Base-by-base conservation (phyloP, 2,888 invertebrate genomes). In the Cryptocephalus primarius region DNA sequence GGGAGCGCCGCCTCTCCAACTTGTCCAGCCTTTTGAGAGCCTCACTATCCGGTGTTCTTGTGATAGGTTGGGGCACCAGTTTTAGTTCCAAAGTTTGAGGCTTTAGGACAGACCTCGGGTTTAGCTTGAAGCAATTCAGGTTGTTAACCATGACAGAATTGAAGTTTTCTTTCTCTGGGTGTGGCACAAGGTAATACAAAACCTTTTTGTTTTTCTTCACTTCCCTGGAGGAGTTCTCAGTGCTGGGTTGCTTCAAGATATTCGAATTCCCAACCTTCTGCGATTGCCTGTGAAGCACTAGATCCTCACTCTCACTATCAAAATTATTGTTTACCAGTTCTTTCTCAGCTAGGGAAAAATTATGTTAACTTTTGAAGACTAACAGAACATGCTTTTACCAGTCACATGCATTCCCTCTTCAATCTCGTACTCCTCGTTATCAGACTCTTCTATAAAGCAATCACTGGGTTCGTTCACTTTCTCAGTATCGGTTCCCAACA, bases 81-180 rank as follows among this genome's bases (percentile, higher is more conserved):
- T 8, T 11, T 8, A 33, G 31, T 33, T 11, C 9, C n/a, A 14
- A 22, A 9, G 39, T 8, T 39, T 22, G 22, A n/a, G 39, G 36
- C 12, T 66, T 66, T 42, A 69, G 55, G n/a, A 68, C 55, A 48
- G 67, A 68, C 43, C 68, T 56, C 1, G 67, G 64, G 54, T 66
- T 67, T 2, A 60, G 50, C 46, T 58, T 60, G 10, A 47, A 36
- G 36, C 3, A 4, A 4, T 12, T 36, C 4, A 12, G 6, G 36
- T 11, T 12, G 11, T 11, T 36, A 6, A 12, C 12, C n/a, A 12
- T 12, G 32, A 57, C 41, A 12, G 61, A 52, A 45, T 60, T 60
- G 4, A 67, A 57, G 52, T 68, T 68, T 55, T 68, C 68, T 48
- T 68, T 68, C 50, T 68, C 68, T 0, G 62, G 60, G 41, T 60